Conservation (phyloP, 2,113 vertebrate genomes). For the Brienomyrus brachyistius region DNA sequence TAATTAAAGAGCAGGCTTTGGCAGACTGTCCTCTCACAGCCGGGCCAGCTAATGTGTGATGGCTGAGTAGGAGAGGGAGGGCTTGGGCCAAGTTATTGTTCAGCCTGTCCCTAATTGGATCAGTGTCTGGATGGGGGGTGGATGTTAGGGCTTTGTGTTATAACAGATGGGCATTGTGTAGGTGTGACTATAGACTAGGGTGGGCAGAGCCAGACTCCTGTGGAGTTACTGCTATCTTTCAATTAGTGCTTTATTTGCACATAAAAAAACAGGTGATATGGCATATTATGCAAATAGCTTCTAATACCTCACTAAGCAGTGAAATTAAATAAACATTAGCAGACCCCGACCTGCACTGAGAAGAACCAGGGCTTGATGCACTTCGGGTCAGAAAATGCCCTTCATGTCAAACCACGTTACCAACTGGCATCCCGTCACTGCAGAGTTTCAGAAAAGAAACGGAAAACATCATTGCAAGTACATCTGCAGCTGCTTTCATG, state of each 20-base stretch:
- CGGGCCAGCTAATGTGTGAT: neutral
- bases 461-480: neutral
- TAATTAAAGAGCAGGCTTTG: slow-evolving; percentile 12
- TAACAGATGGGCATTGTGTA: neutral
- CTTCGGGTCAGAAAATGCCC: neutral
- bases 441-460: neutral
- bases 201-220: neutral
- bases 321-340: neutral
- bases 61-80: neutral
- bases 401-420: neutral
- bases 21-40: neutral
- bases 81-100: neutral
- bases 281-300: neutral
- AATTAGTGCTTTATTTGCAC: neutral
- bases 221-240: neutral
- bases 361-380: neutral
- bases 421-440: neutral
- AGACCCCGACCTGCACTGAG: neutral
- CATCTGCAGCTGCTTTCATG: neutral
- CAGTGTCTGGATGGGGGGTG: neutral
- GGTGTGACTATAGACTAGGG: neutral
- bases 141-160: slow-evolving; percentile 1
- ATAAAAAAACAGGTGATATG: neutral
- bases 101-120: neutral
- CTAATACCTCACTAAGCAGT: neutral